Evolutionary conservation across 2,888 invertebrate genomes (phyloP).

Genomic region (Lasioglossum oenotherae): DNA sequence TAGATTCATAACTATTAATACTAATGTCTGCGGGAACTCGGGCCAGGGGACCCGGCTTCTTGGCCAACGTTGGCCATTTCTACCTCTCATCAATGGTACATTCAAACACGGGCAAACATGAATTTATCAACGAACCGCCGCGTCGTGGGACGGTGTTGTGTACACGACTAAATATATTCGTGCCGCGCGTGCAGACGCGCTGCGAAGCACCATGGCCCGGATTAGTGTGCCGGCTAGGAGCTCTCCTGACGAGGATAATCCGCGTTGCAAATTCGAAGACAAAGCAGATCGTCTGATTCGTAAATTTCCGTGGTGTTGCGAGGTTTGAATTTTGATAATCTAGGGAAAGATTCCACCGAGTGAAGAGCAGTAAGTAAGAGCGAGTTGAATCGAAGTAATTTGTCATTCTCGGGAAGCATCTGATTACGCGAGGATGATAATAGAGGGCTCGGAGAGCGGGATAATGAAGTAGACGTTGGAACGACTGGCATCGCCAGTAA

Average conservation of each 20-base stretch:
- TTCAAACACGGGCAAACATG: constrained; percentile 79
- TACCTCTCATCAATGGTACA: constrained; percentile 82
- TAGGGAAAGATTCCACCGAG: neutral
- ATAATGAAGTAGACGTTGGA: neutral
- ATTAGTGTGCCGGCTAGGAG: neutral
- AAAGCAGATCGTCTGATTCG: neutral
- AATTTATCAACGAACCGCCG: constrained; percentile 79
- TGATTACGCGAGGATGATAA: neutral
- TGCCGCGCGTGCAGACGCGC: neutral
- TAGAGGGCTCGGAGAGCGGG: neutral
- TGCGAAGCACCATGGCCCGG: neutral
- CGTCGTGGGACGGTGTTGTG: constrained; percentile 42
- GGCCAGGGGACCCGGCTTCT: constrained; percentile 75
- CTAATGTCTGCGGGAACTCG: constrained; percentile 75
- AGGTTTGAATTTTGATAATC: neutral
- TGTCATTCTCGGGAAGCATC: neutral
- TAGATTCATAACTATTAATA: constrained; percentile 84
- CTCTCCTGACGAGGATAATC: neutral
- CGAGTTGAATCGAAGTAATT: neutral
- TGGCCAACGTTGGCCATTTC: constrained; percentile 74
- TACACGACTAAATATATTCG: constrained; percentile 51
- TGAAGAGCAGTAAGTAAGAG: neutral
- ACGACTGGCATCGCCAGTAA: neutral
- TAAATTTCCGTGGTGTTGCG: neutral
- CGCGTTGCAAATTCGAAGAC: neutral